A percentile compares a stretch with the other conserved stretches of the same genome.
Evolutionary conservation across 2,888 invertebrate species (phyloP).

Genomic region (Pammene fasciana): DNA sequence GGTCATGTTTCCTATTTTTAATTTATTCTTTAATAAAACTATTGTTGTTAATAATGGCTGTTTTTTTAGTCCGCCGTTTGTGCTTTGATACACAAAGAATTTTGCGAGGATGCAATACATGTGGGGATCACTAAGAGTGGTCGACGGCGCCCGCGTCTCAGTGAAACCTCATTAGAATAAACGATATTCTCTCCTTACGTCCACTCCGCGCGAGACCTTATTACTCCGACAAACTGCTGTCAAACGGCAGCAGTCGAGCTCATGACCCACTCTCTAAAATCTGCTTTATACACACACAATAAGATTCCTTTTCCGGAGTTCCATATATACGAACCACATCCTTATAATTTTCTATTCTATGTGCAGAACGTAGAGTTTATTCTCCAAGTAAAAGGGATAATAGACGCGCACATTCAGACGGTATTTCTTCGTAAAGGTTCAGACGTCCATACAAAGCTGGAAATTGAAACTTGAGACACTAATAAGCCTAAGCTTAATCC

Average conservation of each 20-base stretch:
- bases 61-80: too few relatives aligned
- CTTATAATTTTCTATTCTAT: constrained; percentile 59
- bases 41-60: background rate
- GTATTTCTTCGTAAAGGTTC: constrained; percentile 68
- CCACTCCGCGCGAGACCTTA: constrained; percentile 80
- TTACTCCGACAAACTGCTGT: constrained; percentile 82
- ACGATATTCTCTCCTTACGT: constrained; percentile 83
- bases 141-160: constrained; percentile 62
- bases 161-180: constrained; percentile 82
- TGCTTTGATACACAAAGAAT: constrained; percentile 44
- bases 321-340: constrained; percentile 36
- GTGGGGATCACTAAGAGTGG: constrained; percentile 49
- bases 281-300: constrained; percentile 52
- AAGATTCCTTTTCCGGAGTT: constrained; percentile 55
- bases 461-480: constrained; percentile 74
- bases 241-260: constrained; percentile 69
- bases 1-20: too few relatives aligned
- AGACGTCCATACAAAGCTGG: constrained; percentile 74
- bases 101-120: constrained; percentile 54
- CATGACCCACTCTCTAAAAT: constrained; percentile 49
- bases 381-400: constrained; percentile 59
- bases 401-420: constrained; percentile 68
- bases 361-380: constrained; percentile 55
- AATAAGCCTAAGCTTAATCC: constrained; percentile 59
- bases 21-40: too few relatives aligned